A percentile compares a stretch with the other conserved stretches of the same genome.
Conservation (phyloP, 2,113 vertebrate species). For the Laticauda colubrina region DNA sequence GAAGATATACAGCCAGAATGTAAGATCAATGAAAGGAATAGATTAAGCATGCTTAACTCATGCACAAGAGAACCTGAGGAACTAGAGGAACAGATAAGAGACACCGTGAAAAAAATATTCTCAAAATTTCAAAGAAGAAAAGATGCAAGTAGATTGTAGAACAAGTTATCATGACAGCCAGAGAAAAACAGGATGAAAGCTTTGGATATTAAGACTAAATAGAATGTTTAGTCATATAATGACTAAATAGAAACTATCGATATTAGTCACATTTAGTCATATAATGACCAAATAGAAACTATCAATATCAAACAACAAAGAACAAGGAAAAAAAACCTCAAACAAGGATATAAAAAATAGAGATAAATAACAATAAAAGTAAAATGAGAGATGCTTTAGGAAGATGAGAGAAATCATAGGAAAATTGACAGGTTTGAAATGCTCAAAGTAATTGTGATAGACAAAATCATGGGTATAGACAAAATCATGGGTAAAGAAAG, state of each 20-base stretch:
- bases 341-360: not conserved
- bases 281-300: not conserved
- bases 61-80: not conserved
- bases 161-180: not conserved
- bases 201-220: not conserved
- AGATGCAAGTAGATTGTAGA: not conserved
- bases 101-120: not conserved
- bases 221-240: not conserved
- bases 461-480: not conserved
- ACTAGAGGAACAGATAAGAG: not conserved
- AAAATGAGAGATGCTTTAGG: not conserved
- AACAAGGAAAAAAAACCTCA: not conserved
- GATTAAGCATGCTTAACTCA: not conserved
- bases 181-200: not conserved
- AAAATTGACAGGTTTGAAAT: not conserved
- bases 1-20: not conserved
- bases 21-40: not conserved
- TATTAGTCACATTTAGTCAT: not conserved
- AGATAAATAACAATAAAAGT: not conserved
- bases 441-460: not conserved
- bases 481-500: not conserved
- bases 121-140: not conserved
- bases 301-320: not conserved
- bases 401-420: not conserved
- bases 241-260: not conserved